phyloP scores from a whole-genome alignment of 2,113 vertebrate genomes.

The Nyctereutes procyonoides region DNA sequence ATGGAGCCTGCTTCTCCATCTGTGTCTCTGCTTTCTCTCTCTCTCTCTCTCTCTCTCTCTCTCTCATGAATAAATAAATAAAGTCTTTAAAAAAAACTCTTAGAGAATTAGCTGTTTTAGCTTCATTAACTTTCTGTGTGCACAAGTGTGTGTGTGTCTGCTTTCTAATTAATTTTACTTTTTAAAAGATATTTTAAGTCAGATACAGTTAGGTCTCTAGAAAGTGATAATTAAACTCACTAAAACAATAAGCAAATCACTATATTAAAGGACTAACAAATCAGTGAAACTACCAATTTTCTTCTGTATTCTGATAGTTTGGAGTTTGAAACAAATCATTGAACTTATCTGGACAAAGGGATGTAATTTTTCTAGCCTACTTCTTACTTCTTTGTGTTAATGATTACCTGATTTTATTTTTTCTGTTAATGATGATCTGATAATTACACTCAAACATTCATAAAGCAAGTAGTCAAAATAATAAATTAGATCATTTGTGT shows the following conservation, averaged over 20 bases:
- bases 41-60: too few relatives aligned
- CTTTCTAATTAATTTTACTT: constrained; percentile 14
- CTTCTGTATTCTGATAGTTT: background rate
- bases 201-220: background rate
- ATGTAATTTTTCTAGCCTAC: background rate
- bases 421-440: background rate
- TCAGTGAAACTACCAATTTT: background rate
- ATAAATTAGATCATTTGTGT: background rate
- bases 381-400: background rate
- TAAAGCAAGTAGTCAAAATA: constrained; percentile 17
- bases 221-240: background rate
- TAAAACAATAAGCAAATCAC: background rate
- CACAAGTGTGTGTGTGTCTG: background rate
- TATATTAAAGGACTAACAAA: background rate
- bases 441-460: constrained; percentile 9
- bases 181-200: background rate
- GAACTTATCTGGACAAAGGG: background rate
- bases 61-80: too few relatives aligned
- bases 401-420: background rate
- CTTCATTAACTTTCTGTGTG: background rate
- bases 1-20: too few relatives aligned
- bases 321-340: background rate
- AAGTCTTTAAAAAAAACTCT: too few relatives aligned
- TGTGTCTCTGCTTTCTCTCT: too few relatives aligned
- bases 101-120: background rate